These are phyloP conservation scores for Trogon surrucura DNA, from an alignment of 2,113 vertebrate genomes.

Conservation along the genomic window DNA sequence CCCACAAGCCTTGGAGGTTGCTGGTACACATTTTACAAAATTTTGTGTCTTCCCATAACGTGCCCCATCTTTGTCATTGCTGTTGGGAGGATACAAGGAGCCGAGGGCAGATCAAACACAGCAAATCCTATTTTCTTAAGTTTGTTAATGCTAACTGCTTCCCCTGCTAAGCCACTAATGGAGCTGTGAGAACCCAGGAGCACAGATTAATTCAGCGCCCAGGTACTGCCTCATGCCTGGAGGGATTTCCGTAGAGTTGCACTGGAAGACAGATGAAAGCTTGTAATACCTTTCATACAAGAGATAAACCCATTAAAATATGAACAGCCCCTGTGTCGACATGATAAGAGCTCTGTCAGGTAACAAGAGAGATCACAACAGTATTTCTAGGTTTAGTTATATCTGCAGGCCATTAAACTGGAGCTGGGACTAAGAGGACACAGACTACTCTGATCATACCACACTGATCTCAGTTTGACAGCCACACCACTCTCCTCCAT, in stretches of 20 bases:
- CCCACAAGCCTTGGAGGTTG: not conserved
- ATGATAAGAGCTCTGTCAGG: not conserved
- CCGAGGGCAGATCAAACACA: not conserved
- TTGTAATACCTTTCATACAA: slow-evolving; percentile 37
- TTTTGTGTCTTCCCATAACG: not conserved
- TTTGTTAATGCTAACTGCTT: slow-evolving; percentile 55
- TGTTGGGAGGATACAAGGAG: not conserved
- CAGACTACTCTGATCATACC: not conserved
- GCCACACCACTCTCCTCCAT: accelerated
- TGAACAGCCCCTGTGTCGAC: not conserved
- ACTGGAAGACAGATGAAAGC: slow-evolving; percentile 48
- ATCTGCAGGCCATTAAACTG: not conserved
- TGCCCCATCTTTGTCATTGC: not conserved
- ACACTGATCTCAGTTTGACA: not conserved
- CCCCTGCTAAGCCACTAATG: slow-evolving; percentile 54
- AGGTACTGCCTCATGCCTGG: slow-evolving; percentile 45
- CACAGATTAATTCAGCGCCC: slow-evolving; percentile 25
- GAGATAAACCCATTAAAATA: slow-evolving; percentile 61
- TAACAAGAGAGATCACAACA: slow-evolving; percentile 18
- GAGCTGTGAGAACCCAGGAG: slow-evolving; percentile 24
- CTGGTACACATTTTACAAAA: not conserved
- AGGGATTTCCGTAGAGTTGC: not conserved
- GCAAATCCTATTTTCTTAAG: slow-evolving; percentile 65
- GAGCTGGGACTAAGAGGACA: not conserved
- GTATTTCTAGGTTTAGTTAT: not conserved